Evolutionary conservation across 2,888 invertebrate genomes (phyloP).

Genomic region (Subacronicta megacephala): DNA sequence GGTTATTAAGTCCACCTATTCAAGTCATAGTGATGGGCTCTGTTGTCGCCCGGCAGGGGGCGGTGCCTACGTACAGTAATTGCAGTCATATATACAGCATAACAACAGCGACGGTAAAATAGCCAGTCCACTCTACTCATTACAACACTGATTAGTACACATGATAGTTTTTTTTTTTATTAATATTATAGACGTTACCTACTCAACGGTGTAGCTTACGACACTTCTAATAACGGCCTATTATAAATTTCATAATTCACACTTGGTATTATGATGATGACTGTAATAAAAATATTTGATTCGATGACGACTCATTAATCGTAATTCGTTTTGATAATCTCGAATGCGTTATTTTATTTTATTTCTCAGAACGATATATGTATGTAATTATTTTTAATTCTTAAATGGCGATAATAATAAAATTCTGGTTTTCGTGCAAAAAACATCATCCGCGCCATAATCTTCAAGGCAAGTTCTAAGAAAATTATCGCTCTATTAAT

Average conservation of each 20-base stretch:
- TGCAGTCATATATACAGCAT: constrained; percentile 62
- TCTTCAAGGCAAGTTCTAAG: constrained; percentile 45
- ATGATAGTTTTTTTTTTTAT: constrained; percentile 31
- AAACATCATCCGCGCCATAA: constrained; percentile 24
- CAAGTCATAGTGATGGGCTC: constrained; percentile 23
- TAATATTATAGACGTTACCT: constrained; percentile 19
- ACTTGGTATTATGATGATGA: constrained; percentile 7
- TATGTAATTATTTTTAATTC: constrained; percentile 11
- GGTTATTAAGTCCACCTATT: constrained; percentile 55
- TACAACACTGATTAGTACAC: constrained; percentile 36
- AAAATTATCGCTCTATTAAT: constrained; percentile 56
- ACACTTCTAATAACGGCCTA: constrained; percentile 16
- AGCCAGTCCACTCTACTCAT: constrained; percentile 34
- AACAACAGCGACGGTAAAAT: constrained; percentile 37
- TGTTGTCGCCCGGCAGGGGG: constrained; percentile 63
- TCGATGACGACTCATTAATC: constrained; percentile 22
- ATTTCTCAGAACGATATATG: constrained; percentile 5
- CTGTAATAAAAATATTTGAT: constrained; percentile 32
- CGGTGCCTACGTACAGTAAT: constrained; percentile 68
- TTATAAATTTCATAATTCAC: constrained; percentile 15
- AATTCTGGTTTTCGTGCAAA: constrained; percentile 38
- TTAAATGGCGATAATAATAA: constrained; percentile 20
- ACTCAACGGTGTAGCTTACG: constrained; percentile 24
- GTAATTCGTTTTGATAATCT: constrained; percentile 9
- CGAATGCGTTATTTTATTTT: constrained; percentile 15